A percentile compares a stretch with the other conserved stretches of the same genome.
Evolutionary conservation across 2,113 vertebrate species (phyloP).

Genomic region (Muntiacus muntjak): DNA sequence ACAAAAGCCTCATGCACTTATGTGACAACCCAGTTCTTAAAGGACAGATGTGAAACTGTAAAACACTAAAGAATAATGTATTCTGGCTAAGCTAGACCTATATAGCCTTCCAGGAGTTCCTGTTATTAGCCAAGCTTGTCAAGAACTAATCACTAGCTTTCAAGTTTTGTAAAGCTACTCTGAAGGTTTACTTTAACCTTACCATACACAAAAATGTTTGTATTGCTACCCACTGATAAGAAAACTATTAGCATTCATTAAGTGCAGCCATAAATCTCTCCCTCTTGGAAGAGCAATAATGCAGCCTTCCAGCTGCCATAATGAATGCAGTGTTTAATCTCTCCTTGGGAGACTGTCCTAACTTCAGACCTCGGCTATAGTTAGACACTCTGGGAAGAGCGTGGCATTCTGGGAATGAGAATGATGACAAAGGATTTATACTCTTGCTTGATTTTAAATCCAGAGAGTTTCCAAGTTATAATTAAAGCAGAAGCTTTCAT

Average conservation of each 20-base stretch:
- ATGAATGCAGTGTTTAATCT: slow-evolving; percentile 72
- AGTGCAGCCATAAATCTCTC: slow-evolving; percentile 73
- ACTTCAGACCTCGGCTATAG: not conserved
- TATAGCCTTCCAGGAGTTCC: slow-evolving; percentile 36
- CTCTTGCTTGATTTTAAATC: not conserved
- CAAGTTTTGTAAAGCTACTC: slow-evolving; percentile 61
- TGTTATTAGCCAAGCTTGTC: slow-evolving; percentile 67
- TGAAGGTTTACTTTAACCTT: slow-evolving; percentile 72
- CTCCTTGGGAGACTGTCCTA: slow-evolving; percentile 61
- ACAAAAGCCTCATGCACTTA: slow-evolving; percentile 36
- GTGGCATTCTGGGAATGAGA: slow-evolving; percentile 20
- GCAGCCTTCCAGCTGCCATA: slow-evolving; percentile 61
- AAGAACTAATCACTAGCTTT: slow-evolving; percentile 73
- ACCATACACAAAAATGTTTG: slow-evolving; percentile 72
- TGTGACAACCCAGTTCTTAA: slow-evolving; percentile 54
- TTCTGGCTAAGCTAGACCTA: slow-evolving; percentile 37
- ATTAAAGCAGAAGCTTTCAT: not conserved
- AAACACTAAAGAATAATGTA: slow-evolving; percentile 54
- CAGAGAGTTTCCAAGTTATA: not conserved
- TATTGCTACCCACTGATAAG: slow-evolving; percentile 73
- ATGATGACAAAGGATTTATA: not conserved
- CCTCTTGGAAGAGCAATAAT: slow-evolving; percentile 63
- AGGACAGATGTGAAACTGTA: slow-evolving; percentile 57
- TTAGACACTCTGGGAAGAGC: not conserved
- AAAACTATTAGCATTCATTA: slow-evolving; percentile 78